These are phyloP conservation scores for Caiman crocodilus DNA, from an alignment of 2,797 vertebrate genomes.

Conservation along the genomic window DNA sequence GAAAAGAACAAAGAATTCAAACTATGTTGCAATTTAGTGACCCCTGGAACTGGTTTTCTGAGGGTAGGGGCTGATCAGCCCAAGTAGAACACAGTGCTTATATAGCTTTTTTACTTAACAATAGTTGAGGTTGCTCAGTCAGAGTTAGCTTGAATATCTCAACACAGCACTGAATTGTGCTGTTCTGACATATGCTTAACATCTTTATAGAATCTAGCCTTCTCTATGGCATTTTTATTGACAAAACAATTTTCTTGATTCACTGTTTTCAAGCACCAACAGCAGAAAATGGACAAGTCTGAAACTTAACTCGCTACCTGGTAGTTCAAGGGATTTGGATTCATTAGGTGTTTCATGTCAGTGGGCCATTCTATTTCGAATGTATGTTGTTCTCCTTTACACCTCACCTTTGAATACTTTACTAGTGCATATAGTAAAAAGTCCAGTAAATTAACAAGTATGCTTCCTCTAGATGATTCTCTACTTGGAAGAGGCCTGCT, in stretches of 20 bases:
- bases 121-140: neutral
- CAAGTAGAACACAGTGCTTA: too few species aligned
- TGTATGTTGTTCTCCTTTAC: neutral
- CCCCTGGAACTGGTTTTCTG: neutral
- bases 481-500: neutral
- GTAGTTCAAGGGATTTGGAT: neutral
- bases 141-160: too few species aligned
- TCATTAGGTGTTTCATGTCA: neutral
- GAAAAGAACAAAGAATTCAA: neutral
- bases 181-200: neutral
- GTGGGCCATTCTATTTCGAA: neutral
- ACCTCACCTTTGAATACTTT: neutral
- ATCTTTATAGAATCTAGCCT: neutral
- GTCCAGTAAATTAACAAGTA: neutral
- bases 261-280: neutral
- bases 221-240: rapidly evolving
- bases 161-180: too few species aligned
- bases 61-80: too few species aligned
- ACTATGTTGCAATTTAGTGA: neutral
- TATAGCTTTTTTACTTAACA: too few species aligned
- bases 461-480: neutral
- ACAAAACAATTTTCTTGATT: neutral
- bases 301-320: neutral
- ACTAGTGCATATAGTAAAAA: neutral
- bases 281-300: neutral